Evolutionary conservation across 2,888 invertebrate species (phyloP), one percentile per base, ranked within the genome.

Genomic region (Hybos culiciformis): DNA sequence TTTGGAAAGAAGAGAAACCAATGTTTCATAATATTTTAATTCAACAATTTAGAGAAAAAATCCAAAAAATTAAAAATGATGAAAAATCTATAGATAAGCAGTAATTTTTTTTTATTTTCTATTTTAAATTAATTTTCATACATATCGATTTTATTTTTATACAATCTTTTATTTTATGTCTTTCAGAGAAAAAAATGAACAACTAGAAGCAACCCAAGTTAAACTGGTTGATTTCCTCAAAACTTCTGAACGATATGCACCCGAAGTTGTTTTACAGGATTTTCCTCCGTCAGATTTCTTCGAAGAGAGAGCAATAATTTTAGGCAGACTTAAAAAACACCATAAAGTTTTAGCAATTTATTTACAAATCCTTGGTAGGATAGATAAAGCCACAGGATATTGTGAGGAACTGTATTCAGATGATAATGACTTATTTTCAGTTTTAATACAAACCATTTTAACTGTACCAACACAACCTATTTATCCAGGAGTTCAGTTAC

Each of bases 311-410:
- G 96, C 97, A 0, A 74, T 97, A n/a, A 81, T 98, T 47, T 69
- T 96, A 33, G 96, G 94, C 0, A 81, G 86, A 53, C 69, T 96
- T 19, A 90, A 88, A 1, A 61, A 84, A 48, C 96, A 98, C 61
- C 88, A 93, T 56, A 85, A 93, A 60, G 93, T 92, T 0, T 69
- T 98, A 37, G 80, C 85, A 2, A 88, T 98, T 57, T 96, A 96
- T 62, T 79, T 94, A 17, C 82, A 87, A 55, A 78, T 91, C 24
- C 70, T 98, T 45, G 80, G 88, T 32, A 84, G 97, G 62, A 75
- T 84, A 1, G 69, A 78, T 5, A 78, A 80, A 57, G 97, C 97
- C 0, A 80, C 85, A 48, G 72, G 77, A 44, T 97, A 92, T 64
- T 92, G 92, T 59, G 76, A 81, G 52, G 77, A 74, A 48, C 77